Evolutionary conservation across 1,140 invertebrate species (phyloP).

Genomic region (Temnothorax curvispinosus): DNA sequence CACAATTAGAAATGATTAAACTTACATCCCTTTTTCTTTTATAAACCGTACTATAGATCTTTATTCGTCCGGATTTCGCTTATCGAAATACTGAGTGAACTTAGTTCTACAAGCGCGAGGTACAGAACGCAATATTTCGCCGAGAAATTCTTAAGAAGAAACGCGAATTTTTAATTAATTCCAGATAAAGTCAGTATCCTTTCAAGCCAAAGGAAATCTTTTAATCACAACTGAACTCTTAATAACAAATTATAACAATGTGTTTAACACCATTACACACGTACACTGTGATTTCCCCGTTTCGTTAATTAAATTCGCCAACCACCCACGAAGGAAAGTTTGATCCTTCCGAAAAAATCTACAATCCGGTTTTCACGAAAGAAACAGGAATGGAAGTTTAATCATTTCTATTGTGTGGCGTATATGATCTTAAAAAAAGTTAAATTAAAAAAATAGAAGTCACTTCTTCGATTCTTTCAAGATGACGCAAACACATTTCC

Average conservation of each 20-base stretch:
- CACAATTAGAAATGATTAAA: constrained; percentile 15
- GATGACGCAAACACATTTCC: background rate
- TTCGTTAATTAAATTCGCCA: constrained; percentile 30
- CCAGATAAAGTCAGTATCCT: constrained; percentile 26
- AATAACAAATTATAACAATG: constrained; percentile 14
- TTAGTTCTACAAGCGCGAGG: constrained; percentile 2
- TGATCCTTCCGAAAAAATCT: background rate
- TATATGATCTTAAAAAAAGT: background rate
- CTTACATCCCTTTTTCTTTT: constrained; percentile 4
- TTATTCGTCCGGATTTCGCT: background rate
- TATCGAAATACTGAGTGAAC: constrained; percentile 29
- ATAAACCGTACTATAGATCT: background rate
- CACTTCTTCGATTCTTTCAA: background rate
- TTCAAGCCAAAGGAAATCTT: background rate
- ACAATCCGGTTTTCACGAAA: background rate
- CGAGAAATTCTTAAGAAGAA: constrained; percentile 8
- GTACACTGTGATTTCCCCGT: background rate
- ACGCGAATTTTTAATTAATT: constrained; percentile 45
- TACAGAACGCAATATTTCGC: constrained; percentile 22
- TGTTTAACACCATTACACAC: background rate
- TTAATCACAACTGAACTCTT: constrained; percentile 12
- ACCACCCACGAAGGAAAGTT: background rate
- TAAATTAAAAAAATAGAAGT: constrained; percentile 16
- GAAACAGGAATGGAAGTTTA: constrained; percentile 6
- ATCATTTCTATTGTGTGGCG: background rate